Conservation (phyloP, 2,797 vertebrate genomes). For the Euthynnus affinis region DNA sequence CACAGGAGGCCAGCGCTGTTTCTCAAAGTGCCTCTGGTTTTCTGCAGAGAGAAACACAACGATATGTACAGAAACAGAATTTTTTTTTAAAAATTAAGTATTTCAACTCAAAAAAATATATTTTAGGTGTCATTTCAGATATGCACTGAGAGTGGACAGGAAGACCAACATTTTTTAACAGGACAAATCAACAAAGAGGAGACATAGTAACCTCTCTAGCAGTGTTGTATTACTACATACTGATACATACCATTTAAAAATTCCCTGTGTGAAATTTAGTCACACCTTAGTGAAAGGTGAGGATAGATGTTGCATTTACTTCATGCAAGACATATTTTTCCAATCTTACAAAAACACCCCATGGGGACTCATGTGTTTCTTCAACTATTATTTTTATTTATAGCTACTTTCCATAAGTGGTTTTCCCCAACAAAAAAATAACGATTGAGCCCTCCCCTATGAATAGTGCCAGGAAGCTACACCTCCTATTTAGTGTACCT, state of each 20-base stretch:
- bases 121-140: slow-evolving; percentile 7
- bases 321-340: neutral
- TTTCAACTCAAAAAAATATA: neutral
- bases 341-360: neutral
- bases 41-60: slow-evolving; percentile 74
- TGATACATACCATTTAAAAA: neutral
- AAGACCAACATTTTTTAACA: too few species aligned
- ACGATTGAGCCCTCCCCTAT: slow-evolving; percentile 10
- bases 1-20: slow-evolving; percentile 92
- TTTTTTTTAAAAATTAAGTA: neutral
- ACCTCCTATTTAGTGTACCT: slow-evolving; percentile 2
- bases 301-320: neutral
- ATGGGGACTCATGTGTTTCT: neutral
- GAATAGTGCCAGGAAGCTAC: slow-evolving; percentile 17
- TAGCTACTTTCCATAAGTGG: slow-evolving; percentile 11
- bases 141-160: too few species aligned
- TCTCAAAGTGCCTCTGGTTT: slow-evolving; percentile 92
- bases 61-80: neutral
- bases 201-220: too few species aligned
- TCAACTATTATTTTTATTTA: neutral
- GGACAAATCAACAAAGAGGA: too few species aligned
- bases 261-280: neutral
- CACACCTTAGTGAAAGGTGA: neutral
- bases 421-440: slow-evolving; percentile 7
- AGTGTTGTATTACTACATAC: too few species aligned